Base-by-base conservation (phyloP, 1,140 invertebrate species). In the Microplitis demolitor region DNA sequence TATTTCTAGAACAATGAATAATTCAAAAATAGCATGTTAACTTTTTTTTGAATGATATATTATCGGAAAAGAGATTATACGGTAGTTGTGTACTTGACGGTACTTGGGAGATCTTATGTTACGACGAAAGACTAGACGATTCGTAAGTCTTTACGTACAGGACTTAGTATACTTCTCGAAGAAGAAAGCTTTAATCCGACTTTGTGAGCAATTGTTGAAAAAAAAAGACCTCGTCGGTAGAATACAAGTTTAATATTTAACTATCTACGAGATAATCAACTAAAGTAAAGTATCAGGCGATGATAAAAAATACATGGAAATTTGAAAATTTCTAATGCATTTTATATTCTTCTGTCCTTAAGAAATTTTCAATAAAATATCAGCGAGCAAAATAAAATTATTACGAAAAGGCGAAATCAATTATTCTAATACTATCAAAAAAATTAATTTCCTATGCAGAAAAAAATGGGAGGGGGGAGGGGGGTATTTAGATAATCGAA, bases 101-200 rank as follows among this genome's bases (percentile, higher is more conserved):
- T 64, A 54, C 64, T 69, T 73, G 68, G 60, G 70, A 33, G 33
- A 62, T 61, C 16, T 54, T 71, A 66, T 14, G 24, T n/a, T 31
- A 53, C 31, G 66, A 69, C 54, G 35, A 71, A 31, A 54, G 54
- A 35, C 14, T 11, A 45, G 39, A 35, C 51, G 37, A 63, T 37
- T 71, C 54, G 70, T 37, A 72, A 67, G 71, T 70, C 71, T 73
- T 72, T 69, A 69, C 62, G 66, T 35, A 70, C 56, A 37, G 71
- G 71, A 70, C 63, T 71, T 68, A 67, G 71, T 71, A 56, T 66
- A 64, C 66, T 67, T 73, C 51, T 71, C 63, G 74, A 72, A 66
- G 39, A 58, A 69, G 62, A 24, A 56, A 62, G 68, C 35, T 76
- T 73, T 71, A 76, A 76, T 73, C 74, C 74, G 58, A 68, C 39